These are phyloP conservation scores for Oryzias curvinotus DNA, from an alignment of 2,113 vertebrate genomes.

Conservation along the genomic window DNA sequence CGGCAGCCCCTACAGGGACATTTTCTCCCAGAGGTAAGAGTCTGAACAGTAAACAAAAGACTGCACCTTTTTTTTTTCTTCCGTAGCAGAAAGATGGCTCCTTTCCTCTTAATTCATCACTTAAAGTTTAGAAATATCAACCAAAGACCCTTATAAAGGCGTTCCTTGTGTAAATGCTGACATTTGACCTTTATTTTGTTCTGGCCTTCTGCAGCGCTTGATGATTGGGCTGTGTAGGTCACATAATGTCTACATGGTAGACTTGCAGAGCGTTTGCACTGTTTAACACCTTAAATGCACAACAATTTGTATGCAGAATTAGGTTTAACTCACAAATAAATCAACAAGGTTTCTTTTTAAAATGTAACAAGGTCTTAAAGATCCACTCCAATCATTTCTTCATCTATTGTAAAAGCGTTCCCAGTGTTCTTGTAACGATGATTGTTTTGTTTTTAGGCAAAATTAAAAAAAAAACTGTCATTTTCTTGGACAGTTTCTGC, in stretches of 20 bases:
- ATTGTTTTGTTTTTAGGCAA: too few relatives aligned
- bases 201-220: constrained; percentile 7
- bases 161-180: too few relatives aligned
- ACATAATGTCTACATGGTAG: constrained; percentile 28
- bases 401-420: too few relatives aligned
- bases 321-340: constrained; percentile 8
- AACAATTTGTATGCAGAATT: too few relatives aligned
- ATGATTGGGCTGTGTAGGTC: constrained; percentile 13
- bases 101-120: neutral
- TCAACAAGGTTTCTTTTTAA: constrained; percentile 8
- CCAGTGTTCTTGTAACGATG: too few relatives aligned
- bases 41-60: constrained; percentile 22
- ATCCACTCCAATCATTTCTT: too few relatives aligned
- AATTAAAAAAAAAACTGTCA: too few relatives aligned
- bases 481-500: too few relatives aligned
- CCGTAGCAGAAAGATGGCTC: constrained; percentile 6
- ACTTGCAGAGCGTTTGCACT: constrained; percentile 26
- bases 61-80: constrained; percentile 2
- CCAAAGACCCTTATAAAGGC: too few relatives aligned
- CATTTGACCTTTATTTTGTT: too few relatives aligned
- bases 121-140: neutral
- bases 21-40: constrained; percentile 95
- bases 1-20: constrained; percentile 95
- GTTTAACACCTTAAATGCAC: constrained; percentile 19
- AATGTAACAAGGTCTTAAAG: neutral